Conservation (phyloP, 2,888 invertebrate species). For the Platycheirus rosarum region DNA sequence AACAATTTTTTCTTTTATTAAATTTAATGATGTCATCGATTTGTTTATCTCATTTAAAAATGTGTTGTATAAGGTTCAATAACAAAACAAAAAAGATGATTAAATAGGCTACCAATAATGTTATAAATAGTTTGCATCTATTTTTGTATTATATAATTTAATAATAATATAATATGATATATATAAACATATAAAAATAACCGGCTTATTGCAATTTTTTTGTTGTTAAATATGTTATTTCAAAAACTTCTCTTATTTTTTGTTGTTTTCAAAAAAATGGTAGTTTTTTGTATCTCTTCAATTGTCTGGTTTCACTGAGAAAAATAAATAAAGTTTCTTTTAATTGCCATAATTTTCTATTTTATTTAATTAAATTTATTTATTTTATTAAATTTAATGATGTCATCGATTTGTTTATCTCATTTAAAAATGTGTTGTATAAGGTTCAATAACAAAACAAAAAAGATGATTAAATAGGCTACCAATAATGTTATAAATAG, state of each 20-base stretch:
- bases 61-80: slow-evolving; percentile 55
- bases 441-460: slow-evolving; percentile 56
- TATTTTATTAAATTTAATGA: too few species aligned
- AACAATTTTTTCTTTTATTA: slow-evolving; percentile 33
- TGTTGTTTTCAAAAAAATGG: slow-evolving; percentile 17
- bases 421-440: slow-evolving; percentile 47
- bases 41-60: slow-evolving; percentile 28
- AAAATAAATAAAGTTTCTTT: slow-evolving; percentile 29
- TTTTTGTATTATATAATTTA: slow-evolving; percentile 38
- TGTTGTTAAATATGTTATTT: slow-evolving; percentile 30
- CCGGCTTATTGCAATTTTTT: slow-evolving; percentile 56
- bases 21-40: slow-evolving; percentile 41
- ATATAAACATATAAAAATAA: slow-evolving; percentile 71
- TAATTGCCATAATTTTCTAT: slow-evolving; percentile 27
- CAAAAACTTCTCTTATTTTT: slow-evolving; percentile 14
- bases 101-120: slow-evolving; percentile 48
- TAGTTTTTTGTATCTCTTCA: slow-evolving; percentile 22
- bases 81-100: slow-evolving; percentile 58
- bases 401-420: too few species aligned
- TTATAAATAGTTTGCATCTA: slow-evolving; percentile 59
- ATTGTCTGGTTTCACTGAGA: slow-evolving; percentile 67
- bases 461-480: slow-evolving; percentile 48
- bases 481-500: slow-evolving; percentile 62
- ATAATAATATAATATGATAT: slow-evolving; percentile 56
- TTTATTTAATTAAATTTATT: too few species aligned